Conservation (phyloP, 2,113 vertebrate genomes). For the Zingel zingel region DNA sequence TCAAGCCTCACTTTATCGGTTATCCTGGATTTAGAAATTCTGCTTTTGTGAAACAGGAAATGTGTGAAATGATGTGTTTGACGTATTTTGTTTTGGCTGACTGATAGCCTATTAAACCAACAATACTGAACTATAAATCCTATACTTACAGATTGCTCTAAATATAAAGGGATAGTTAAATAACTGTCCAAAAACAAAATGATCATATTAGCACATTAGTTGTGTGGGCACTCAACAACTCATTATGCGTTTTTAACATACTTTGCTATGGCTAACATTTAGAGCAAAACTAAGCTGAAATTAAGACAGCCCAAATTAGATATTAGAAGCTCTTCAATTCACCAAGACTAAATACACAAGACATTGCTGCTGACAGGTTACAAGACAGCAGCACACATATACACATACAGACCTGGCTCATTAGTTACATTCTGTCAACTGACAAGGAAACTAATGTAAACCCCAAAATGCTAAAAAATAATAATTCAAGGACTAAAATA, state of each 20-base stretch:
- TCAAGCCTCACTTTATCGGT: too few relatives aligned
- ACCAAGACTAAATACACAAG: background rate
- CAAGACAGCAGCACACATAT: slow-evolving; percentile 25
- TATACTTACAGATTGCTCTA: background rate
- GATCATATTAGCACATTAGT: background rate
- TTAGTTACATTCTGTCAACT: slow-evolving; percentile 28
- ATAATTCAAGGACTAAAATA: slow-evolving; percentile 7
- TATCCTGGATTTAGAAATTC: too few relatives aligned
- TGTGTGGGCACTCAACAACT: background rate
- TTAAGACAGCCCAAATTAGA: background rate
- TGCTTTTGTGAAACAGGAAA: background rate
- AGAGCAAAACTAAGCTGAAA: slow-evolving; percentile 2
- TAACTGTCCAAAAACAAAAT: background rate
- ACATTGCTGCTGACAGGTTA: slow-evolving; percentile 22
- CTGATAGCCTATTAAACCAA: background rate
- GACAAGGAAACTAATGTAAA: slow-evolving; percentile 10
- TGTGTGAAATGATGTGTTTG: background rate
- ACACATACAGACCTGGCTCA: background rate
- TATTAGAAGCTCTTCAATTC: slow-evolving; percentile 16
- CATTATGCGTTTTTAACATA: background rate
- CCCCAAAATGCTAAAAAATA: slow-evolving; percentile 44
- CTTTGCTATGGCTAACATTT: background rate
- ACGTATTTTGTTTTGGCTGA: background rate
- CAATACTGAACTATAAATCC: background rate
- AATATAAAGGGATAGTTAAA: background rate